phyloP scores from a whole-genome alignment of 2,113 vertebrate genomes.

The Macquaria ambigua region DNA sequence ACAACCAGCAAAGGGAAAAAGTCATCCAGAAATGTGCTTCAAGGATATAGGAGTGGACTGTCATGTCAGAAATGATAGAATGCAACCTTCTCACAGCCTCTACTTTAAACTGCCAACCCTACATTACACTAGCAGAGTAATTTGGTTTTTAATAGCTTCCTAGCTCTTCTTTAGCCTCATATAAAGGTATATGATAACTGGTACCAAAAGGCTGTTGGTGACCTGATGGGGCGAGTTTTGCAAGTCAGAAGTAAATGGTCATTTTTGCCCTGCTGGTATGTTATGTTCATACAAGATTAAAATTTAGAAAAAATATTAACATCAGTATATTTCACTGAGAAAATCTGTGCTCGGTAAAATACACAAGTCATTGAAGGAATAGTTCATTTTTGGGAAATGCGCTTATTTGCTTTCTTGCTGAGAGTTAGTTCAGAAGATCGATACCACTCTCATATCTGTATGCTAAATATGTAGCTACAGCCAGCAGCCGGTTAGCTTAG shows the following conservation, averaged over 20 bases:
- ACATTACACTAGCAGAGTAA: constrained; percentile 38
- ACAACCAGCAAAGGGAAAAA: constrained; percentile 41
- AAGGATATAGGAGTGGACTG: constrained; percentile 29
- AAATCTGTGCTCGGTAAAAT: not conserved
- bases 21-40: constrained; percentile 45
- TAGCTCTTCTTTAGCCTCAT: constrained; percentile 1
- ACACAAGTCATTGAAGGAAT: not conserved
- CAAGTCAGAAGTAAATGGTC: not conserved
- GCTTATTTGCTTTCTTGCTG: not conserved
- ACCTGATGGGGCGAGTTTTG: not conserved
- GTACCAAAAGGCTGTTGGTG: not conserved
- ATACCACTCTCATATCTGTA: not conserved
- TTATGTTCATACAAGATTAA: not conserved
- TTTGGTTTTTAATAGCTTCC: constrained; percentile 51
- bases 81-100: constrained; percentile 34
- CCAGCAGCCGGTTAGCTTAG: not conserved
- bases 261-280: not conserved
- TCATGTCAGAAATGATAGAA: constrained; percentile 50
- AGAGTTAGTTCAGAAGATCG: not conserved
- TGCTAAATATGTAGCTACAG: not conserved
- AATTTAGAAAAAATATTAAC: not conserved
- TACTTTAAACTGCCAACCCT: constrained; percentile 47
- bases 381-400: not conserved
- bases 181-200: constrained; percentile 2
- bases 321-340: not conserved